phyloP scores from a whole-genome alignment of 2,888 invertebrate genomes.

The Hypselothyrea guttata region DNA sequence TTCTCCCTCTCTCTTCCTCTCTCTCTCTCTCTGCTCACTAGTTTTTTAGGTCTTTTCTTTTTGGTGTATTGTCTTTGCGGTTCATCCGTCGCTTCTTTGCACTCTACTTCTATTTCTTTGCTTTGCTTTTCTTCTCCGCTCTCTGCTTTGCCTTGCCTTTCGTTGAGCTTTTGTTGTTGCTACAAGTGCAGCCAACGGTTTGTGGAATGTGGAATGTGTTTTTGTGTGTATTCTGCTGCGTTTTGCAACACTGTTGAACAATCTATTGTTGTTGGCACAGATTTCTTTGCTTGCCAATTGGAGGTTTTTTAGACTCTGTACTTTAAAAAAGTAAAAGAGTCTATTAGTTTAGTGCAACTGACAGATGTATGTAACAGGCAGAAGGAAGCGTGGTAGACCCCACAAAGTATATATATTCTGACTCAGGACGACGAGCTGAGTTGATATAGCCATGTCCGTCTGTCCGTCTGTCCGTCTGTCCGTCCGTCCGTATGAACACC shows the following conservation, averaged over 20 bases:
- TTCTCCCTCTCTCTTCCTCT: constrained; percentile 3
- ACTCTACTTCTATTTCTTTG: constrained; percentile 34
- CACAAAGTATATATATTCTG: too few species aligned
- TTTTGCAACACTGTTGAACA: constrained; percentile 57
- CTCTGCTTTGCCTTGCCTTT: constrained; percentile 20
- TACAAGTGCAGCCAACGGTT: constrained; percentile 55
- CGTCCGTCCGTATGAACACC: too few species aligned
- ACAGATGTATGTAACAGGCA: too few species aligned
- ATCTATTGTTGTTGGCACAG: constrained; percentile 21
- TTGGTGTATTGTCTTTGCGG: constrained; percentile 3
- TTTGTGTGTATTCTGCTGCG: constrained; percentile 6
- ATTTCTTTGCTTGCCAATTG: background rate
- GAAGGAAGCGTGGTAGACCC: too few species aligned
- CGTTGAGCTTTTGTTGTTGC: too few species aligned
- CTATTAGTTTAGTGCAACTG: too few species aligned
- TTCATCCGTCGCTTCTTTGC: constrained; percentile 7
- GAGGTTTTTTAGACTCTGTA: too few species aligned
- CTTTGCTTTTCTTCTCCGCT: constrained; percentile 63
- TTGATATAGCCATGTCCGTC: too few species aligned
- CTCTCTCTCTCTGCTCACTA: background rate
- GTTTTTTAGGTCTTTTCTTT: constrained; percentile 10
- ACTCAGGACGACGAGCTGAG: too few species aligned
- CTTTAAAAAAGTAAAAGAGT: too few species aligned
- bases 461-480: too few species aligned
- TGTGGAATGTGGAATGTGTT: constrained; percentile 29